These are phyloP conservation scores for Microcebus griseorufus DNA, from an alignment of 2,113 vertebrate species.

Conservation along the genomic window DNA sequence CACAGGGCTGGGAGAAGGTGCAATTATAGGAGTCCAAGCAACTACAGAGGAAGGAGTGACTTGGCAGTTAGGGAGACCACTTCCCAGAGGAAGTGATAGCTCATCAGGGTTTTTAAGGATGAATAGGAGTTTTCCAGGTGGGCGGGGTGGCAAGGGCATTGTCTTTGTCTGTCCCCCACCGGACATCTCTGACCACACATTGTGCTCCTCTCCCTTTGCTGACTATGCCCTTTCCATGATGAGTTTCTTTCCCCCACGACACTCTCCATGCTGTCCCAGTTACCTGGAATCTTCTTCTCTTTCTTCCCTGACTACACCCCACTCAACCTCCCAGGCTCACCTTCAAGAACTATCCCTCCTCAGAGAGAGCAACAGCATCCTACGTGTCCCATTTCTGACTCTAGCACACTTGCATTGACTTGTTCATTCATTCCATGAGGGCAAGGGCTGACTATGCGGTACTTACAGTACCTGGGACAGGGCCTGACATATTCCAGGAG, in stretches of 20 bases:
- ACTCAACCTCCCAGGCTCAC: neutral
- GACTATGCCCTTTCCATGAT: neutral
- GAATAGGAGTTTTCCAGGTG: slow-evolving; percentile 40
- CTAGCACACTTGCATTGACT: neutral
- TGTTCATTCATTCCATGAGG: neutral
- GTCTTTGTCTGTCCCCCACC: neutral
- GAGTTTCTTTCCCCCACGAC: neutral
- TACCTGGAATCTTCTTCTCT: neutral
- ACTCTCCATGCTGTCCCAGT: neutral
- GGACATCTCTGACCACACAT: neutral
- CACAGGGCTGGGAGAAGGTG: neutral
- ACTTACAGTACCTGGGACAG: neutral
- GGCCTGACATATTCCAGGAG: neutral
- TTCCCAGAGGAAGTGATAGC: neutral
- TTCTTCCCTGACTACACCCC: neutral
- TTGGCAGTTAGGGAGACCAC: neutral
- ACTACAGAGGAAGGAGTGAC: neutral
- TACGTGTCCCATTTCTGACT: neutral
- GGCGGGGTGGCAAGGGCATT: neutral
- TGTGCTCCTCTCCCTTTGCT: neutral
- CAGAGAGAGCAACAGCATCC: neutral
- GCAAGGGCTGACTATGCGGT: neutral
- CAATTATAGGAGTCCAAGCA: neutral
- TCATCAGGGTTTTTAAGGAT: slow-evolving; percentile 15
- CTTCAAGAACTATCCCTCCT: neutral